A percentile compares a stretch with the other conserved stretches of the same genome.
These are phyloP conservation scores for Barypeithes pellucidus DNA, from an alignment of 2,888 invertebrate genomes.

Conservation along the genomic window DNA sequence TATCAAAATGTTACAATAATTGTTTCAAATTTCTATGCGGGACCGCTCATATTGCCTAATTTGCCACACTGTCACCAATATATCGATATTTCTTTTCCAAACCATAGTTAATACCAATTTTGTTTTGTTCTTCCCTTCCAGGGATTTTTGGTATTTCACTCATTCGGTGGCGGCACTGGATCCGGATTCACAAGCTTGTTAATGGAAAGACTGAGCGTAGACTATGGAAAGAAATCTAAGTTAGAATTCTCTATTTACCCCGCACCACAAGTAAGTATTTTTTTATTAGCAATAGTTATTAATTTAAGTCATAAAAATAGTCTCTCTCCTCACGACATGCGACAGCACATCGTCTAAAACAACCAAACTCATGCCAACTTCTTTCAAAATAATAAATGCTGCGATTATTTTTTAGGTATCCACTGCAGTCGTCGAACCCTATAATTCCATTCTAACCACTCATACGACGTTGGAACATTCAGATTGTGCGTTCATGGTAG, in stretches of 20 bases:
- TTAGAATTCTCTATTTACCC: constrained; percentile 96
- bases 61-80: no score
- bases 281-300: no score
- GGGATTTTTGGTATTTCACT: constrained; percentile 95
- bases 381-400: no score
- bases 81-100: background rate
- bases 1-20: no score
- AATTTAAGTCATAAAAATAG: no score
- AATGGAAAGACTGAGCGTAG: constrained; percentile 93
- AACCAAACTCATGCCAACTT: no score
- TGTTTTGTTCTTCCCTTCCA: constrained; percentile 67
- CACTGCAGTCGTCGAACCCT: constrained; percentile 89
- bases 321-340: no score
- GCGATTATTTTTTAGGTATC: constrained; percentile 76
- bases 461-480: constrained; percentile 92
- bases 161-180: constrained; percentile 92
- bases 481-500: constrained; percentile 95
- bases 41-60: no score
- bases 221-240: constrained; percentile 95
- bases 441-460: constrained; percentile 94
- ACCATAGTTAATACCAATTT: no score
- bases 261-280: constrained; percentile 85
- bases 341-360: no score
- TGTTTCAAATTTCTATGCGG: no score
- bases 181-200: constrained; percentile 94